Percentiles rank a stretch among this genome's conserved stretches.
These are phyloP conservation scores for Hermodice carunculata DNA, from an alignment of 2,888 invertebrate species.

Conservation along the genomic window DNA sequence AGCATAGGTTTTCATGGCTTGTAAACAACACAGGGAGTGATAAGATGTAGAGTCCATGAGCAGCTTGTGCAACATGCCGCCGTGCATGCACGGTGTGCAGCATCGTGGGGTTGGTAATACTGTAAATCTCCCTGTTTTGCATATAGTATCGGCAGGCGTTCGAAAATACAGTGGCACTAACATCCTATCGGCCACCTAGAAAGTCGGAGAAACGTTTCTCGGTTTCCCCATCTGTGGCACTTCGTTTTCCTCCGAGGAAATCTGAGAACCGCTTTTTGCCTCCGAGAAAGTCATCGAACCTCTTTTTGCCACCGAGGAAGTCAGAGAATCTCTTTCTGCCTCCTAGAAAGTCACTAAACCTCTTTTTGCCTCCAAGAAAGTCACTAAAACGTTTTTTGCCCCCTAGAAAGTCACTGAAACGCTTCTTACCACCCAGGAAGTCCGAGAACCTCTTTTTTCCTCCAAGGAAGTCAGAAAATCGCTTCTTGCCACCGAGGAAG, in stretches of 20 bases:
- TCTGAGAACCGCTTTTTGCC: conserved; percentile 23
- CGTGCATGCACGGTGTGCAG: too few species aligned
- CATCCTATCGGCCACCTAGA: conserved; percentile 10
- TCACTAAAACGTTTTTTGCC: conserved; percentile 22
- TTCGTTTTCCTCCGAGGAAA: conserved; percentile 18
- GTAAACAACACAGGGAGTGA: too few species aligned
- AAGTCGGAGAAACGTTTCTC: conserved; percentile 18
- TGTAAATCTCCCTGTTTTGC: too few species aligned
- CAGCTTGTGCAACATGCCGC: too few species aligned
- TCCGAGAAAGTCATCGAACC: conserved; percentile 21
- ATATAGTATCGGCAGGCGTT: too few species aligned
- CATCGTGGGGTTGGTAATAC: too few species aligned
- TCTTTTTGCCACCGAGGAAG: conserved; percentile 32
- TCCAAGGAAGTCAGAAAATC: conserved; percentile 30
- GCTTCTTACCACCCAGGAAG: conserved; percentile 32
- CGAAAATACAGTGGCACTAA: neutral
- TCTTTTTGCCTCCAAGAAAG: conserved; percentile 23
- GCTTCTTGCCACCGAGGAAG: conserved; percentile 27
- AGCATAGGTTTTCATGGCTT: too few species aligned
- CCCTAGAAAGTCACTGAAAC: conserved; percentile 33
- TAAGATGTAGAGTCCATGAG: too few species aligned
- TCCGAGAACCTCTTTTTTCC: conserved; percentile 32
- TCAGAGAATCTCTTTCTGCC: conserved; percentile 35
- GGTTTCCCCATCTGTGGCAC: conserved; percentile 1
- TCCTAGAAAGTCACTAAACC: conserved; percentile 28